Percentiles rank a stretch among this genome's conserved stretches.
Conservation (phyloP, 2,797 vertebrate species). For the Poeciliopsis infans region DNA sequence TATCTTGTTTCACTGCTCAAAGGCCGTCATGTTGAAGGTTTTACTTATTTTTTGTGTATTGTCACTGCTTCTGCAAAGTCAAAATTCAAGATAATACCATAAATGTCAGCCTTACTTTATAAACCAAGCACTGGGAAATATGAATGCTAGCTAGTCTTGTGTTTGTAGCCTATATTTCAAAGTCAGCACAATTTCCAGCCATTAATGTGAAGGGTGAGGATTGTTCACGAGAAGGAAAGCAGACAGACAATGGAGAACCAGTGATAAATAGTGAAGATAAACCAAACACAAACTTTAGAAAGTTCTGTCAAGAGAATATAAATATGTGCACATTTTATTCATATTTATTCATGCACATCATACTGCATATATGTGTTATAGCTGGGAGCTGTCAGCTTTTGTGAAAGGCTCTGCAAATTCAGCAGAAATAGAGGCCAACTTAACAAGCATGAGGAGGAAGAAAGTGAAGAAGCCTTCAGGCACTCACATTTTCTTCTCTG, state of each 20-base stretch:
- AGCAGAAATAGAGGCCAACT: constrained; percentile 39
- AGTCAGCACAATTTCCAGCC: constrained; percentile 19
- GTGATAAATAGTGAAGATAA: background rate
- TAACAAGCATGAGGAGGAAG: constrained; percentile 27
- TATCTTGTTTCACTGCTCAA: constrained; percentile 1
- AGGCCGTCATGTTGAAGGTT: background rate
- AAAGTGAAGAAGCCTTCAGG: constrained; percentile 15
- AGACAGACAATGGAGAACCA: background rate
- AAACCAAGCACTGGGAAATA: background rate
- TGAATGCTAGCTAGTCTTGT: constrained; percentile 9
- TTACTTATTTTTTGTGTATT: background rate
- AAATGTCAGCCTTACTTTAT: constrained; percentile 17
- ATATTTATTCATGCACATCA: background rate
- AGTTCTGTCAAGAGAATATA: background rate
- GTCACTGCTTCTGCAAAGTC: background rate
- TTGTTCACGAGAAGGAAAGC: background rate
- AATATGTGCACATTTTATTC: background rate
- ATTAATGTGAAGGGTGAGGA: constrained; percentile 1
- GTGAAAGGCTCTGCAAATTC: constrained; percentile 31
- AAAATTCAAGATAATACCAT: background rate
- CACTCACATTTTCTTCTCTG: background rate
- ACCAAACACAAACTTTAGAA: background rate
- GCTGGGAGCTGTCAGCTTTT: constrained; percentile 9
- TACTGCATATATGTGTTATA: constrained; percentile 11
- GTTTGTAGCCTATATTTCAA: constrained; percentile 25